Evolutionary conservation across 2,797 vertebrate species (phyloP).

Genomic region (Pangasius sanitwongsei): DNA sequence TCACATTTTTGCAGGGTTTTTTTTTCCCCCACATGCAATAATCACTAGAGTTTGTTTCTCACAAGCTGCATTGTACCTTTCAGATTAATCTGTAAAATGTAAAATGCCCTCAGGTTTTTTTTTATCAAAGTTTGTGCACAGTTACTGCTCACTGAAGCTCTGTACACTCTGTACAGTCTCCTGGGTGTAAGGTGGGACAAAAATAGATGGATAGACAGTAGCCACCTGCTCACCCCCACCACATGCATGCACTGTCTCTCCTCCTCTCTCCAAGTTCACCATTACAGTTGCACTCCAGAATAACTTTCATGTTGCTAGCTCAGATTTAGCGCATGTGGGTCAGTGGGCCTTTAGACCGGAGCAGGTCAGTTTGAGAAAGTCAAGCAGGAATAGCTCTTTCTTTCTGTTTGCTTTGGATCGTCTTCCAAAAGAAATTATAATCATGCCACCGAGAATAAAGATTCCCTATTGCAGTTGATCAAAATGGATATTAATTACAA

Average conservation of each 20-base stretch:
- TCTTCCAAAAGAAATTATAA: background rate
- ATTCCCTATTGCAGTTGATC: background rate
- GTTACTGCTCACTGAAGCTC: background rate
- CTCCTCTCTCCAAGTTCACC: background rate
- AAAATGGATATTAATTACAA: background rate
- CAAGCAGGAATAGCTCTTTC: constrained; percentile 37
- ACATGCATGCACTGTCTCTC: constrained; percentile 65
- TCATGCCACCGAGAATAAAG: background rate
- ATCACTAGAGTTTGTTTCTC: background rate
- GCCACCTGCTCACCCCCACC: constrained; percentile 60
- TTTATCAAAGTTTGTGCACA: background rate
- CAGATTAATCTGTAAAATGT: background rate
- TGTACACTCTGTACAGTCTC: constrained; percentile 28
- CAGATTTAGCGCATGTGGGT: constrained; percentile 55
- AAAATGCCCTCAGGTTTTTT: background rate
- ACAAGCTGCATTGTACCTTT: background rate
- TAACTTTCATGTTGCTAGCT: constrained; percentile 4
- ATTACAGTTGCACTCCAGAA: constrained; percentile 4
- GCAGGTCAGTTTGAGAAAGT: constrained; percentile 44
- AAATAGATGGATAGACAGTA: constrained; percentile 61
- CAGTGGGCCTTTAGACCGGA: constrained; percentile 36
- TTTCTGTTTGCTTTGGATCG: background rate
- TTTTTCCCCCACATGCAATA: too few species aligned
- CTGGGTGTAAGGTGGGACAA: constrained; percentile 39
- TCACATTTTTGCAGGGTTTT: background rate